Conservation (phyloP, 2,113 vertebrate genomes). For the Forbesichthys agassizii region DNA sequence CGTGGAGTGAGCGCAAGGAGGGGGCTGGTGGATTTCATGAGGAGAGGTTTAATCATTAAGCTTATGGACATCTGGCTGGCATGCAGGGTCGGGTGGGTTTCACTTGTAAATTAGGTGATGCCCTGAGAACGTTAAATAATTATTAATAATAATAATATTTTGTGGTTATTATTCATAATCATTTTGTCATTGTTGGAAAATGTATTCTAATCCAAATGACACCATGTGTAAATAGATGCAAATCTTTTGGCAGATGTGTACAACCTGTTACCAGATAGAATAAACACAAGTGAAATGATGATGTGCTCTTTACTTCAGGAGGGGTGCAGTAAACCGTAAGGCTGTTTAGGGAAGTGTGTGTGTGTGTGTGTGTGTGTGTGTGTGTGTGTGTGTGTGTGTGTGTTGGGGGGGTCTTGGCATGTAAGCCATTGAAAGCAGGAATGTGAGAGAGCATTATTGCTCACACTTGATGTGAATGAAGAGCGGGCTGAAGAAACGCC, state of each 20-base stretch:
- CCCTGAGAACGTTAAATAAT: neutral
- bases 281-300: neutral
- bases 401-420: conserved; percentile 47
- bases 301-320: conserved; percentile 49
- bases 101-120: conserved; percentile 12
- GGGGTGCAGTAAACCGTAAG: conserved; percentile 21
- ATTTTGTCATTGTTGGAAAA: conserved; percentile 1
- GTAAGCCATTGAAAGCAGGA: conserved; percentile 72
- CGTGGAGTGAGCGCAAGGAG: conserved; percentile 41
- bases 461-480: conserved; percentile 76
- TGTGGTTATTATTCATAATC: neutral
- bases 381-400: conserved; percentile 24
- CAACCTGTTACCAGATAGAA: neutral
- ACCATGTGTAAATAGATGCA: neutral
- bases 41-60: conserved; percentile 59
- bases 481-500: conserved; percentile 72
- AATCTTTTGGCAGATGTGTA: conserved; percentile 23
- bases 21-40: conserved; percentile 32
- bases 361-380: conserved; percentile 16
- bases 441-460: conserved; percentile 76
- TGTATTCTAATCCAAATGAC: neutral
- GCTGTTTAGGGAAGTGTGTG: conserved; percentile 31
- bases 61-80: conserved; percentile 43
- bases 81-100: conserved; percentile 21
- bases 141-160: neutral